Conservation (phyloP, 2,888 invertebrate species). For the Hypolimnas misippus region DNA sequence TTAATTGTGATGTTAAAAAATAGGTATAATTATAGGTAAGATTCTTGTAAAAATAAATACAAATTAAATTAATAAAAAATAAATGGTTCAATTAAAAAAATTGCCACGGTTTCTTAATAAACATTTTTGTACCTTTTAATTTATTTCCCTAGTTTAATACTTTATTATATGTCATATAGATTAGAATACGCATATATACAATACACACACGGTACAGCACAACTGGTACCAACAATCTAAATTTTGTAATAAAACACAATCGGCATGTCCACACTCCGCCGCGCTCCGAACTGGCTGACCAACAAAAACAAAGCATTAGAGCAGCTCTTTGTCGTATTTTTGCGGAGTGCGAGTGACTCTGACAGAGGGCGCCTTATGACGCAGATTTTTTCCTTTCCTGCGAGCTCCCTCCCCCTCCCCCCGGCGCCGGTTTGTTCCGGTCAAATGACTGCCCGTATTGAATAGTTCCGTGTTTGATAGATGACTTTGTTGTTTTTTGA, state of each 20-base stretch:
- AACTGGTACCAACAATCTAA: not conserved
- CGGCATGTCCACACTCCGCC: not conserved
- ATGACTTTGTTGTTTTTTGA: conserved; percentile 25
- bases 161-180: no score
- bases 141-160: no score
- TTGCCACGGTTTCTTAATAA: no score
- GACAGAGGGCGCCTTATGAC: conserved; percentile 57
- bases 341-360: conserved; percentile 54
- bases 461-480: conserved; percentile 24
- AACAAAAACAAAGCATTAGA: conserved; percentile 57
- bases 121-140: no score
- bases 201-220: no score
- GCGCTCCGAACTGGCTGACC: conserved; percentile 54
- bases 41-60: no score
- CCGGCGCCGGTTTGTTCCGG: conserved; percentile 6
- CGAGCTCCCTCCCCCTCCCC: not conserved
- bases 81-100: no score
- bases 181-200: no score
- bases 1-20: no score
- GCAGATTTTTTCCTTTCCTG: conserved; percentile 46
- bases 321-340: conserved; percentile 38
- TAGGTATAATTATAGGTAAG: no score
- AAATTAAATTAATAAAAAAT: no score
- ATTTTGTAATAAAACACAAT: not conserved
- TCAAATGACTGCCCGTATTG: conserved; percentile 15